Base-by-base conservation (phyloP, 1,140 invertebrate genomes). In the Arion vulgaris region DNA sequence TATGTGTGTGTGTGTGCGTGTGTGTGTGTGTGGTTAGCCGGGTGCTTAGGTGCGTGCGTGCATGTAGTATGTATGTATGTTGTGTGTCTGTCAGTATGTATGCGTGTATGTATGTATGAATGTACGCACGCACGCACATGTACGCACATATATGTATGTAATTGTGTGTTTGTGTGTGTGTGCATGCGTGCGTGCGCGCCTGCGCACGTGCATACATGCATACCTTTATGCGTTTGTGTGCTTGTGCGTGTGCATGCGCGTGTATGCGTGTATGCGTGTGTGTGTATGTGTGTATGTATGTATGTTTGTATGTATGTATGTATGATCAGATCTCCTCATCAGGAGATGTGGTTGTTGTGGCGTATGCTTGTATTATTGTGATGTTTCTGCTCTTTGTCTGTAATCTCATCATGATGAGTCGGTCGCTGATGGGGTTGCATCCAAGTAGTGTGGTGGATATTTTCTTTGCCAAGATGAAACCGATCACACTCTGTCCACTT, bases 111-210 rank as follows among this genome's bases (percentile, higher is more conserved):
- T 57, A 19, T 57, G 51, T 57, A 19, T 23, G 51, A 4, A 23
- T 57, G 51, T 57, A 23, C 23, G 26, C 28, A 28, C 23, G n/a
- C n/a, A n/a, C n/a, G n/a, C n/a, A n/a, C n/a, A n/a, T 57, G 51
- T 57, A 23, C 23, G 26, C 28, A 28, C 23, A 23, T 74, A 23
- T 39, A 28, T 39, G 32, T 74, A 9, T 39, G 38, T 74, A 23
- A 19, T 36, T 74, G 34, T 74, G 38, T 41, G 57, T 78, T 32
- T 53, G 36, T 78, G 49, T 1, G n/a, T 57, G 51, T 57, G 51
- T 23, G 26, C 32, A 5, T 28, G 19, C 11, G 28, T 28, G 28
- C 32, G 28, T 68, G 57, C 38, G n/a, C 19, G 9, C 53, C 45
- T 49, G 19, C 28, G 26, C 28, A n/a, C 32, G 36, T 69, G 38